Conservation (phyloP, 2,888 invertebrate species). For the Drosophila setosimentum region DNA sequence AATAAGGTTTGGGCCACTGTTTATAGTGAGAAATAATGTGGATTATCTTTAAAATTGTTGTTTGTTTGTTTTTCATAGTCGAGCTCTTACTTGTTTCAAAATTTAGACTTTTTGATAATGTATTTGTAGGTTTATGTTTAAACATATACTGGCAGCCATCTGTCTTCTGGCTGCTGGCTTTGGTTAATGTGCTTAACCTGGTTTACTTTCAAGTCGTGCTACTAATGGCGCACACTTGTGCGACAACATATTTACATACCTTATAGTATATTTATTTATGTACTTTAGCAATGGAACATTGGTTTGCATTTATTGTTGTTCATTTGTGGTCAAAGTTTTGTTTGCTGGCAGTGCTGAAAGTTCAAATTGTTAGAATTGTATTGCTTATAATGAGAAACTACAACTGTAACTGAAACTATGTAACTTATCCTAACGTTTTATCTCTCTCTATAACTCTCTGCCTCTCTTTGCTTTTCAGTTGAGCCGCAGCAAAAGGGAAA, state of each 20-base stretch:
- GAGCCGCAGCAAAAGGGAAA: constrained; percentile 13
- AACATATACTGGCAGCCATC: not conserved
- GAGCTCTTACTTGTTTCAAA: not conserved
- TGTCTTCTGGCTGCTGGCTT: constrained; percentile 10
- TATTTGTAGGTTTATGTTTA: constrained; percentile 9
- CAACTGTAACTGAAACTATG: constrained; percentile 40
- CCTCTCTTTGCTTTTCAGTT: constrained; percentile 12
- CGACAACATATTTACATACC: constrained; percentile 33
- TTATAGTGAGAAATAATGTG: too few relatives aligned
- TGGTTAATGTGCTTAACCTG: constrained; percentile 53
- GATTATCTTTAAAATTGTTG: too few relatives aligned
- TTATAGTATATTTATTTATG: constrained; percentile 37
- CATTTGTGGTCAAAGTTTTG: constrained; percentile 53
- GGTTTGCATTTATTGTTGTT: constrained; percentile 52
- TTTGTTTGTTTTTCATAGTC: not conserved
- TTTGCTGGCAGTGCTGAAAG: constrained; percentile 36
- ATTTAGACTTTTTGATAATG: not conserved
- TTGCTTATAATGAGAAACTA: constrained; percentile 20
- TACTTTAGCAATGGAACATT: constrained; percentile 44
- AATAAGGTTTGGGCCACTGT: too few relatives aligned
- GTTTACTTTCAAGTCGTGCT: constrained; percentile 43
- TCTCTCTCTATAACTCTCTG: not conserved
- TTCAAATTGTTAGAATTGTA: constrained; percentile 51
- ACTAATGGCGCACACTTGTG: constrained; percentile 11
- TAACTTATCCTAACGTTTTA: constrained; percentile 5